Evolutionary conservation across 2,797 vertebrate species (phyloP).

Genomic region (Scolopax bukidnonensis): DNA sequence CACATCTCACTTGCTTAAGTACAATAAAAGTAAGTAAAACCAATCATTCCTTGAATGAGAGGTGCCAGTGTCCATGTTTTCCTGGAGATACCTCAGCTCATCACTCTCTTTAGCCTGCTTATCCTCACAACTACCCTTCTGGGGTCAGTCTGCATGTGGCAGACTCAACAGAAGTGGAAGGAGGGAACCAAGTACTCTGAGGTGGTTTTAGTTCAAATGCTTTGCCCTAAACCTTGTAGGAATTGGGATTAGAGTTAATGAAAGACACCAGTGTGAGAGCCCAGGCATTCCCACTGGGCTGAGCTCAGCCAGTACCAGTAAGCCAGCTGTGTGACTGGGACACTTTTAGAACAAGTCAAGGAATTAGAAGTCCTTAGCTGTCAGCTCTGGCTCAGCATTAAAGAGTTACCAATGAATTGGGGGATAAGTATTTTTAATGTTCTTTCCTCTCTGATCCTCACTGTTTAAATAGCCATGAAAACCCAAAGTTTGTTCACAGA

Average conservation of each 20-base stretch:
- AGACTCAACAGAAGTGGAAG: not conserved
- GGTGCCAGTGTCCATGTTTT: not conserved
- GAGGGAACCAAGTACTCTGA: not conserved
- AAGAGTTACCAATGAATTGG: not conserved
- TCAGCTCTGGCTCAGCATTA: not conserved
- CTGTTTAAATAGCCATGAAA: not conserved
- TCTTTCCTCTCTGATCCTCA: not conserved
- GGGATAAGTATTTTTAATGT: not conserved
- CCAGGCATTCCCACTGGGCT: not conserved
- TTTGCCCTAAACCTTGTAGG: not conserved
- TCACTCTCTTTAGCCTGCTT: not conserved
- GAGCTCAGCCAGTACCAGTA: not conserved
- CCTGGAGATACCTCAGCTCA: not conserved
- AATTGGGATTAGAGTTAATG: not conserved
- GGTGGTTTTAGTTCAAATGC: not conserved
- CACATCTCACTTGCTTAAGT: not conserved
- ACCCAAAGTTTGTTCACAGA: not conserved
- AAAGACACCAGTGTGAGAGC: not conserved
- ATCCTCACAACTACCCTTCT: not conserved
- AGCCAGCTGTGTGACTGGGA: not conserved
- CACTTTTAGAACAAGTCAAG: not conserved
- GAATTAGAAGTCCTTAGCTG: not conserved
- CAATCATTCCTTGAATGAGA: not conserved
- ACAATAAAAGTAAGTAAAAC: not conserved
- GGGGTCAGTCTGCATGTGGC: not conserved